Percentiles rank a stretch among this genome's conserved stretches.
phyloP scores from a whole-genome alignment of 2,113 vertebrate genomes.

The Scomber colias region DNA sequence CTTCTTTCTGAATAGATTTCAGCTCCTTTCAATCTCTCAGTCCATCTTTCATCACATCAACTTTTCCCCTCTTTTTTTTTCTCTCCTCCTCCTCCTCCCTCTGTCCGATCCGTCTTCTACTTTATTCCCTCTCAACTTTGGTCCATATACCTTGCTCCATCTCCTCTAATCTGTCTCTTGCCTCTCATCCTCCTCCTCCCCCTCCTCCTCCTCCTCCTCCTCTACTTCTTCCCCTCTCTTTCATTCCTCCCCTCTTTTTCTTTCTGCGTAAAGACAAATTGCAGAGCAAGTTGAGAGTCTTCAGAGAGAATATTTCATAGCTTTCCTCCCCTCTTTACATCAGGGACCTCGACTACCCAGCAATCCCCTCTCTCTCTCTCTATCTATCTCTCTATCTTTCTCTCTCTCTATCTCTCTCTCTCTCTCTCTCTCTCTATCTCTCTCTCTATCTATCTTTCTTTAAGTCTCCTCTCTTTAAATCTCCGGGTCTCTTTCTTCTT shows the following conservation, averaged over 20 bases:
- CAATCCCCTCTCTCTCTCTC: neutral
- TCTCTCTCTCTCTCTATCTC: no score
- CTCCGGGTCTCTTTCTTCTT: no score
- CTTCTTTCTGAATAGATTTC: no score
- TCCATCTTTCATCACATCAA: no score
- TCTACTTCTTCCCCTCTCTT: neutral
- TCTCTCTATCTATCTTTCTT: conserved; percentile 16
- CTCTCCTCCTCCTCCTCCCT: no score
- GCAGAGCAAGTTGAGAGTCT: conserved; percentile 21
- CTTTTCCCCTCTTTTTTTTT: no score
- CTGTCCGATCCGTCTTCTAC: neutral
- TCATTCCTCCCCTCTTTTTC: neutral
- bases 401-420: no score
- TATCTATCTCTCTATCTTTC: no score
- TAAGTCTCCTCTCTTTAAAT: neutral
- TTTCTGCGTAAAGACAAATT: conserved; percentile 3
- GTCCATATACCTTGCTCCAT: neutral
- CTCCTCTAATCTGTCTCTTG: neutral
- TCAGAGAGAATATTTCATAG: conserved; percentile 66
- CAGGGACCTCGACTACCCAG: neutral
- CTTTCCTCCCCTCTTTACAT: conserved; percentile 28
- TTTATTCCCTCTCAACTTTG: neutral
- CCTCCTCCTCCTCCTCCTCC: neutral
- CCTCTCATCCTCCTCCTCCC: no score
- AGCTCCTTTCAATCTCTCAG: no score